Conservation (phyloP, 92 coral and sea anemone genomes). For the Porites evermanni region DNA sequence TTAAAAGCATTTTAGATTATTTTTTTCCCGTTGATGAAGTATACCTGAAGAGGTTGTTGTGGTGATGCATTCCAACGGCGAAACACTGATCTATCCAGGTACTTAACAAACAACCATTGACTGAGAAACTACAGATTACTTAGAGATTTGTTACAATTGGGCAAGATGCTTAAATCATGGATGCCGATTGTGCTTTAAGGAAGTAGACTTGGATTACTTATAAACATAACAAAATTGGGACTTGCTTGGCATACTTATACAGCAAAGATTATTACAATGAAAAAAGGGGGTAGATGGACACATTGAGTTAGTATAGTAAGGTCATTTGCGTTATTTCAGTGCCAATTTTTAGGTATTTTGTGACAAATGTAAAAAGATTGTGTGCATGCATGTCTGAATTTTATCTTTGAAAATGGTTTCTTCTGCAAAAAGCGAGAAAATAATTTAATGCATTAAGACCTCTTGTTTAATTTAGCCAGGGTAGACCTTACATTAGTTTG, state of each 20-base stretch:
- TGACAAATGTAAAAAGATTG: not conserved
- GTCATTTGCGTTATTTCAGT: too few relatives aligned
- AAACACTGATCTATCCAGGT: not conserved
- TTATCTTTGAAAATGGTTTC: not conserved
- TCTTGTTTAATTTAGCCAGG: too few relatives aligned
- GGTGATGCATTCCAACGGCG: not conserved
- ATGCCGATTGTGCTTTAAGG: not conserved
- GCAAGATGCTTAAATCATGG: not conserved
- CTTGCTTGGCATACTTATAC: too few relatives aligned
- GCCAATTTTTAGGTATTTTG: too few relatives aligned
- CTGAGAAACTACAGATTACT: slow-evolving; percentile 24
- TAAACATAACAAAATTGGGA: not conserved
- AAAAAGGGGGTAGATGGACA: too few relatives aligned
- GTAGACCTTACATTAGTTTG: too few relatives aligned
- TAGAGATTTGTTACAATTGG: not conserved
- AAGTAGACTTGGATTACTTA: not conserved
- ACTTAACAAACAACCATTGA: slow-evolving; percentile 32
- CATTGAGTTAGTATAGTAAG: too few relatives aligned
- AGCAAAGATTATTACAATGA: too few relatives aligned
- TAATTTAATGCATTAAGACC: not conserved
- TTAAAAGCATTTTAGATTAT: not conserved
- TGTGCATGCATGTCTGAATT: not conserved
- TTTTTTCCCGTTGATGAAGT: not conserved
- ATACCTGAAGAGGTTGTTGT: not conserved
- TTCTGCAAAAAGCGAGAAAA: not conserved